Conservation (phyloP, 2,888 invertebrate species). For the Drosophila rubida region DNA sequence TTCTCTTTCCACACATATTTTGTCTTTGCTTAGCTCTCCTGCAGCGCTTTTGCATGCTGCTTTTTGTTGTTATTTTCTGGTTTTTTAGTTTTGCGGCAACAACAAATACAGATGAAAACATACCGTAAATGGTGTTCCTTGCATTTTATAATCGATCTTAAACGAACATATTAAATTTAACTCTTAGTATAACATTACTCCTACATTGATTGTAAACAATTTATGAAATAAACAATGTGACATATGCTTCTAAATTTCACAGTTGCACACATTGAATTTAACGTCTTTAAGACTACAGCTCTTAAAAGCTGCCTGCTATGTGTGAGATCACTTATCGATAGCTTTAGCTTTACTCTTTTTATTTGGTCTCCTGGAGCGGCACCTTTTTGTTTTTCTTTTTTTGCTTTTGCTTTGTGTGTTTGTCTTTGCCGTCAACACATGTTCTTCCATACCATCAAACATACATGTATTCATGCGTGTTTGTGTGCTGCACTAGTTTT, state of each 20-base stretch:
- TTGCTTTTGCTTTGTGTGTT: not conserved
- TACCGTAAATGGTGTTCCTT: not conserved
- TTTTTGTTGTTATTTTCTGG: not conserved
- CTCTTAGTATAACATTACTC: not conserved
- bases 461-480: not conserved
- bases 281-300: constrained; percentile 19
- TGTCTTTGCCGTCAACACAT: constrained; percentile 32
- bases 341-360: constrained; percentile 9
- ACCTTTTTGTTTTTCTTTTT: constrained; percentile 11
- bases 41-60: constrained; percentile 53
- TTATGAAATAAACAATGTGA: not conserved
- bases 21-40: constrained; percentile 58
- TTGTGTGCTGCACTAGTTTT: constrained; percentile 3
- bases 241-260: not conserved
- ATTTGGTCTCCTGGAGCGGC: constrained; percentile 24
- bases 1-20: constrained; percentile 28
- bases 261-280: constrained; percentile 13
- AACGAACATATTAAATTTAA: not conserved
- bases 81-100: constrained; percentile 1
- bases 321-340: constrained; percentile 42
- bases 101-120: not conserved
- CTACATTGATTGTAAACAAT: not conserved
- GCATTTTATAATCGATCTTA: not conserved
- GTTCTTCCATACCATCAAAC: constrained; percentile 4
- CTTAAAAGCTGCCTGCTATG: constrained; percentile 41